Conservation (phyloP, 2,797 vertebrate genomes). For the Cossypha heuglini region DNA sequence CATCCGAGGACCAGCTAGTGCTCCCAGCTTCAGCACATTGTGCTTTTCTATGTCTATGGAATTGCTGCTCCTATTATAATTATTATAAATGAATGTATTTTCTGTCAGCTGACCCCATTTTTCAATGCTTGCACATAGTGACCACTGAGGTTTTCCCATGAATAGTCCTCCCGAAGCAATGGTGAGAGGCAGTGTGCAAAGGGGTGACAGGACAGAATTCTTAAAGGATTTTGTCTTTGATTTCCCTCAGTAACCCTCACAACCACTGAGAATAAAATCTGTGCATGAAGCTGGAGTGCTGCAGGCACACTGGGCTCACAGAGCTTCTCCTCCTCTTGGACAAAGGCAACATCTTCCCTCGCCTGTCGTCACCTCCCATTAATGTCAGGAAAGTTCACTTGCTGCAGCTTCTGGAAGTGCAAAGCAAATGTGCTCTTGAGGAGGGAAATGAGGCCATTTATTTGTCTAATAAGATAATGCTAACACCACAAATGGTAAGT, state of each 20-base stretch:
- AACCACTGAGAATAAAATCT: not conserved
- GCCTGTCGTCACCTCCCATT: not conserved
- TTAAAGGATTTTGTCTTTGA: not conserved
- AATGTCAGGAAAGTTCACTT: constrained; percentile 23
- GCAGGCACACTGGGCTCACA: not conserved
- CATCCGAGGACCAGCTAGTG: rapidly evolving
- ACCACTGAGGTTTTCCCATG: not conserved
- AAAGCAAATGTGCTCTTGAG: not conserved
- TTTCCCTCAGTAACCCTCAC: not conserved
- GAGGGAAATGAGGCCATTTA: not conserved
- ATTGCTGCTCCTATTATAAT: not conserved
- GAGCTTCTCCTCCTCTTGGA: not conserved
- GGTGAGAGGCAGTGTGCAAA: not conserved
- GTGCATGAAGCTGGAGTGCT: not conserved
- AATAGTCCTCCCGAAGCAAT: not conserved
- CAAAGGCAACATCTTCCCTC: not conserved
- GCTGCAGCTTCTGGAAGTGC: not conserved
- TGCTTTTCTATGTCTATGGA: not conserved
- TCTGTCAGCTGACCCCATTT: not conserved
- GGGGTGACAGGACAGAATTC: not conserved
- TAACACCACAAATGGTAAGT: not conserved
- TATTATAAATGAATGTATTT: not conserved
- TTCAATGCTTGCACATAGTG: not conserved
- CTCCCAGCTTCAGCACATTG: not conserved
- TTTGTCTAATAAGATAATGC: not conserved